Evolutionary conservation across 2,797 vertebrate genomes (phyloP), one percentile per base, ranked within the genome.

Genomic region (Selene dorsalis): DNA sequence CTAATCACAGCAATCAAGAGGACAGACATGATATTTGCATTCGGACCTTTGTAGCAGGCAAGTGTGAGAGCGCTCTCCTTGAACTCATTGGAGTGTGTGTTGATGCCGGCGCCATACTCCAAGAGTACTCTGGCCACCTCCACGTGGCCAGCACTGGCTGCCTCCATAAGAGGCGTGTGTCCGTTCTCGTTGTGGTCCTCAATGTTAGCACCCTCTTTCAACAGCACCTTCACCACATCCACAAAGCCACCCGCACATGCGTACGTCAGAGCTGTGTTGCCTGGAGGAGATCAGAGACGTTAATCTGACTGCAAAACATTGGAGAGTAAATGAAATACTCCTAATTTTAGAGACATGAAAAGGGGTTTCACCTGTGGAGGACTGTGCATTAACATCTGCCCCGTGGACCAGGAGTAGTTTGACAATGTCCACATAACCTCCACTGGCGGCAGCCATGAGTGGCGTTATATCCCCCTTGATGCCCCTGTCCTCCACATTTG

Each of bases 111-210:
- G 65, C 98, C 98, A 35, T 98, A 98, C 92, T 99, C 98, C 91
- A 99, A 94, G 74, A 99, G 97, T 73, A 99, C 96, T 89, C 97
- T 95, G 70, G 98, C 97, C 83, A 99, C 97, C 86, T 99, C 98
- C 43, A 99, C 98, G 35, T 99, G 98, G 73, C 98, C 98, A 39
- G 98, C 98, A 79, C 98, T 99, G 86, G 98, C 98, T 24, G 98
- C 98, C 94, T 99, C 98, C 98, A 99, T 99, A 67, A 99, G 94
- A 43, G 98, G 98, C 3, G 98, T 99, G 91, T 99, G 98, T 73
- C 98, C 98, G 14, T 99, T 99, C 94, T 99, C 98, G 69, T 99
- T 99, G 94, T 99, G 98, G 94, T 99, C 98, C 94, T 99, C 98
- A 84, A 99, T 98, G 92, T 99, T 99, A 85, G 97, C 98, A 72